Evolutionary conservation across 64 coral and sea anemone genomes (phyloP), one percentile per base, ranked within the genome.

Genomic region (Astreopora myriophthalma): DNA sequence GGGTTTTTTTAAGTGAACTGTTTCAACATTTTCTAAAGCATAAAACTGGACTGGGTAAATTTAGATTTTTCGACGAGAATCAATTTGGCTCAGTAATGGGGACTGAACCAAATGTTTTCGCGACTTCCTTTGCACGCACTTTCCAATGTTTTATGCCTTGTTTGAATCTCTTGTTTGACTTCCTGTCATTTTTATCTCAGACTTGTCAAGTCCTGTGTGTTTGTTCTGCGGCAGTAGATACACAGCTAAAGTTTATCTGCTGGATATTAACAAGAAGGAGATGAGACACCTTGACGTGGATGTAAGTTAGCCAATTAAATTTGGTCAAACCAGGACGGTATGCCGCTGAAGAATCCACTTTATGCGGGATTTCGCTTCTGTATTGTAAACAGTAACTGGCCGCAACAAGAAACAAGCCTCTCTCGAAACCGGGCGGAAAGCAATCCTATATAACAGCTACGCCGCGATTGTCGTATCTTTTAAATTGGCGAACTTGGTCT

Each of bases 261-360:
- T 97, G 24, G 95, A 97, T 33, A 97, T 97, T 74, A 90, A 86
- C 46, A 97, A 97, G 71, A 97, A 94, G 84, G 95, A 97, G 64
- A 94, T 96, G 93, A 82, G 35, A 30, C 63, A 82, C 39, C 69
- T 94, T 13, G 88, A 94, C 48, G 88, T 88, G 60, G 88, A 90
- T 57, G 93, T 94, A 58, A 76, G 93, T 73, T 1, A 10, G 28
- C 37, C 74, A 48, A 48, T 48, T 10, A 49, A 9, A 48, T 76
- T 44, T 0, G 9, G 3, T 76, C 40, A 11, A 20, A 58, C 52
- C 52, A 16, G 17, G 17, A 20, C 17, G 13, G 42, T 46, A 5
- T 46, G 17, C 16, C 49, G 16, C 16, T 55, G 49, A 55, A 16
- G 17, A 55, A 55, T 55, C 16, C 49, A 14, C 11, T 16, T 10